A percentile compares a stretch with the other conserved stretches of the same genome.
Evolutionary conservation across 2,888 invertebrate genomes (phyloP).

Genomic region (Diachrysia chrysitis): DNA sequence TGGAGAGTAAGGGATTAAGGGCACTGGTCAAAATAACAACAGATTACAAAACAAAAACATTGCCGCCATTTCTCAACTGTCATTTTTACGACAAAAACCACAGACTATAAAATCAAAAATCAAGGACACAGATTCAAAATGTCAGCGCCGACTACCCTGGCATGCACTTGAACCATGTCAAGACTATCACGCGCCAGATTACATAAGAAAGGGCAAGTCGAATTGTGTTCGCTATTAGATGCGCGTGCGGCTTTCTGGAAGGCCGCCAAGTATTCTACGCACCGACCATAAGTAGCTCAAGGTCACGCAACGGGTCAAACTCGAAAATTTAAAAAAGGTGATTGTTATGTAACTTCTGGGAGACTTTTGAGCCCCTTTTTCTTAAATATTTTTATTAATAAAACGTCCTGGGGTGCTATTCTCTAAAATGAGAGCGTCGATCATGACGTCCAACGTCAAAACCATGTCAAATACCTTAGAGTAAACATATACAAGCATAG

Average conservation of each 20-base stretch:
- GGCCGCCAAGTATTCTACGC: constrained; percentile 71
- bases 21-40: neutral
- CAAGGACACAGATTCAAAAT: constrained; percentile 28
- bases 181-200: constrained; percentile 64
- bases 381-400: too few species aligned
- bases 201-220: constrained; percentile 71
- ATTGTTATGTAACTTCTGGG: constrained; percentile 53
- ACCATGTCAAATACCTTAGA: too few species aligned
- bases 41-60: neutral
- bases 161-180: constrained; percentile 64
- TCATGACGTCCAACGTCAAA: too few species aligned
- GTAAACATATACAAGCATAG: too few species aligned
- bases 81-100: too few species aligned
- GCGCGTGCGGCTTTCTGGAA: constrained; percentile 64
- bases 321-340: constrained; percentile 59
- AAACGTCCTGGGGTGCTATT: too few species aligned
- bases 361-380: too few species aligned
- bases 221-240: constrained; percentile 63
- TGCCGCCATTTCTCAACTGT: neutral
- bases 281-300: constrained; percentile 61
- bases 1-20: too few species aligned
- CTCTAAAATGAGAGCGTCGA: too few species aligned
- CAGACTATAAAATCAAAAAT: constrained; percentile 2
- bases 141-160: constrained; percentile 29
- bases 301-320: constrained; percentile 66